phyloP scores from a whole-genome alignment of 2,113 vertebrate species.

The Oceanites oceanicus region DNA sequence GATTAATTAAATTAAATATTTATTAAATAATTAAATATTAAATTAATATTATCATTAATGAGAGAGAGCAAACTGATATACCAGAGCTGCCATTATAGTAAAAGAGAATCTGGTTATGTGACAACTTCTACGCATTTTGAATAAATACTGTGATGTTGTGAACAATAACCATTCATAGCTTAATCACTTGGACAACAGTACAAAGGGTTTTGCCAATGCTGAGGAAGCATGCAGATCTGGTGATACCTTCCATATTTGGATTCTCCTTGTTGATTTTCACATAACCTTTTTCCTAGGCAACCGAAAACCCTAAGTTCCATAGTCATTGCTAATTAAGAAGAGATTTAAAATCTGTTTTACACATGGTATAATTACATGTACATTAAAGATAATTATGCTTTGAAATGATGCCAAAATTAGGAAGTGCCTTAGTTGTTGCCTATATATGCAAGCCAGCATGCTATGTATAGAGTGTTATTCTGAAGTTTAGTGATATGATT shows the following conservation, averaged over 20 bases:
- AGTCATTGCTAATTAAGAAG: neutral
- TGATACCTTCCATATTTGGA: neutral
- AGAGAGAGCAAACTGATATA: neutral
- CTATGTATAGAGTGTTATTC: neutral
- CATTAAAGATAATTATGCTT: neutral
- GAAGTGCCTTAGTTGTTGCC: neutral
- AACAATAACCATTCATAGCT: neutral
- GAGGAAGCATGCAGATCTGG: neutral
- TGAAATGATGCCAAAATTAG: rapidly evolving
- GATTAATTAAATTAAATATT: no score
- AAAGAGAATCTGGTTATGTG: neutral
- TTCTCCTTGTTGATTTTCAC: neutral
- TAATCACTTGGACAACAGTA: neutral
- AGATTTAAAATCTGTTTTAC: neutral
- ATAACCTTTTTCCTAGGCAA: neutral
- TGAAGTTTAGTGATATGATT: neutral
- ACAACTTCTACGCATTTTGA: neutral
- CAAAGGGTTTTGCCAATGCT: neutral
- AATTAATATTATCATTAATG: neutral
- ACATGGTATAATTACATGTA: neutral
- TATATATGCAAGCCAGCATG: rapidly evolving
- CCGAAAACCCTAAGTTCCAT: neutral
- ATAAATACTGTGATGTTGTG: neutral
- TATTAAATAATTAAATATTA: no score
- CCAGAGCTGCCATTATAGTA: neutral